Base-by-base conservation (phyloP, 1,140 invertebrate species). In the Drosophila rufa region DNA sequence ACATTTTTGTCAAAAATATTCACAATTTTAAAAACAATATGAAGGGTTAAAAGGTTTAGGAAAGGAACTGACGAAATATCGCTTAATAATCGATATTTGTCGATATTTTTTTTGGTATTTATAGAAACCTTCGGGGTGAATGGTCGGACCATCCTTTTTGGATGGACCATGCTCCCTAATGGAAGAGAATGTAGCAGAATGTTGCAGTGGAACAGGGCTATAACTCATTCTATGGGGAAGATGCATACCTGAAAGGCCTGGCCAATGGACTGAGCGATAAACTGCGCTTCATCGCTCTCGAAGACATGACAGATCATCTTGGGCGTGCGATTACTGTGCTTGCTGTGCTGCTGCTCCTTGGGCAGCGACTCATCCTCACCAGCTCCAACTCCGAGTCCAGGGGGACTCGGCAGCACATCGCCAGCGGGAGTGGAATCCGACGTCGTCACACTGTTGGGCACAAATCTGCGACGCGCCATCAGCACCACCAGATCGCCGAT, bases 221-320 rank as follows among this genome's bases (percentile, higher is more conserved):
- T 25, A 25, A 25, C 22, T 4, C 22, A 25, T 25, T 36, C 33
- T 36, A 12, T 36, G n/a, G 7, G 8, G 2, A 12, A 11, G 1
- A 33, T 14, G 27, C 51, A 36, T 53, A 53, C 51, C 51, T 99
- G 99, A 94, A 99, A 99, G 14, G 99, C 99, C 94, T 99, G 99
- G 1, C 99, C 99, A 91, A 99, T 99, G 42, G 98, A 99, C 94
- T 99, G 99, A 51, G 99, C 99, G 93, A 99, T 99, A 92, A 99
- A 98, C 94, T 99, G 98, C 46, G 98, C 98, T 96, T 99, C 99
- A 92, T 99, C 99, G 91, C 98, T 99, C 94, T 99, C 99, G 94
- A 99, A 99, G n/a, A 99, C 99, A 93, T 99, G 99, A 92, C 99
- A 99, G 79, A 99, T 98, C 96, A 99, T 99, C 94, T 99, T 99